Base-by-base conservation (phyloP, 2,888 invertebrate genomes). In the Pherbina coryleti region DNA sequence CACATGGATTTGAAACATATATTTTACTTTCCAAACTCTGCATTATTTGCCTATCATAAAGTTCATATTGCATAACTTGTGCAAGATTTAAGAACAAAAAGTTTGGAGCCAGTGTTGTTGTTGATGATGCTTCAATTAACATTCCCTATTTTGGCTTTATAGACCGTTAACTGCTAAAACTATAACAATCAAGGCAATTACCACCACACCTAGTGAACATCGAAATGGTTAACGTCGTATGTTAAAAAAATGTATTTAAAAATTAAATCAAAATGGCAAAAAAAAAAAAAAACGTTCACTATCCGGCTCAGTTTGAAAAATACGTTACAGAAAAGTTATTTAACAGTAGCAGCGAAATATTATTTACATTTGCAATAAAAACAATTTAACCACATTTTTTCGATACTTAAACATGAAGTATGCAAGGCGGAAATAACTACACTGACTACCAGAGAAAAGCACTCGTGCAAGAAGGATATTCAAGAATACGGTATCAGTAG, bases 131-230 rank as follows among this genome's bases (percentile, higher is more conserved):
- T 44, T 44, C 14, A 2, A 1, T 44, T 49, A 51, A 69, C 49
- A 69, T 51, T 25, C 28, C 11, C 28, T 69, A 51, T 51, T 69
- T 69, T 17, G 14, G 51, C 51, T 69, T 69, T 69, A 51, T 69
- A 49, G 49, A 11, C 51, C 51, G 25, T 51, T 14, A 69, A 28
- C 28, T 17, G 22, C 22, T 8, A 37, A 17, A 37, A 67, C 34
- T 34, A 44, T n/a, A 44, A 44, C 3, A 69, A 25, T 22, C 5
- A 49, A 11, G 22, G 9, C 22, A 67, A 67, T 19, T 25, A 49
- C 44, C 37, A 14, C 49, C 14, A 7, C 17, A 69, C 51, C 17
- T 49, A 51, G 11, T 25, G 11, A 3, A 51, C 28, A 28, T 51
- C 69, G 51, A 25, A 25, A 53, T 69, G 14, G 51, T 69, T 69